phyloP scores from a whole-genome alignment of 2,888 invertebrate species.

The Entomobrya multifasciata region DNA sequence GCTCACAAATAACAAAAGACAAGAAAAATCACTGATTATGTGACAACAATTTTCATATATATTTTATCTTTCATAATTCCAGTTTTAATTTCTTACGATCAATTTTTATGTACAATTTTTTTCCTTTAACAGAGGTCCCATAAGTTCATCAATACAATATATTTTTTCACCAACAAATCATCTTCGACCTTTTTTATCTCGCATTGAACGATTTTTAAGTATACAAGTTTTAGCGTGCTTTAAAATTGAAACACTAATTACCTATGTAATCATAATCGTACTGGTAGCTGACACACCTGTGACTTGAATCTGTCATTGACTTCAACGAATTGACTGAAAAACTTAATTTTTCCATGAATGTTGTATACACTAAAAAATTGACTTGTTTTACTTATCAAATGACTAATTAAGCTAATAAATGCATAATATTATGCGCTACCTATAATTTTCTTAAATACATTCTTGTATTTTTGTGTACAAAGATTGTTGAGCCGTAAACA shows the following conservation, averaged over 20 bases:
- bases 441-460: neutral
- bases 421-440: neutral
- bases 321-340: neutral
- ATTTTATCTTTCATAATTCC: neutral
- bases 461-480: conserved; percentile 19
- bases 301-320: neutral
- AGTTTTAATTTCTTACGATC: neutral
- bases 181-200: neutral
- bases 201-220: no score
- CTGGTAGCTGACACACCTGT: conserved; percentile 11
- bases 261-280: no score
- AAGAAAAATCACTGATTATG: conserved; percentile 62
- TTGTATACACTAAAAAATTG: no score
- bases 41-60: conserved; percentile 17
- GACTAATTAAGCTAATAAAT: no score
- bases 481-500: conserved; percentile 39
- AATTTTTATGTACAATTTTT: no score
- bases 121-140: conserved; percentile 27
- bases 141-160: conserved; percentile 10
- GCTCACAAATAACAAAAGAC: conserved; percentile 44
- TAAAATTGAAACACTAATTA: no score
- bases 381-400: no score
- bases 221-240: no score
- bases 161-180: no score
- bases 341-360: neutral